Conservation (phyloP, 2,113 vertebrate species). For the Copsychus sechellarum region DNA sequence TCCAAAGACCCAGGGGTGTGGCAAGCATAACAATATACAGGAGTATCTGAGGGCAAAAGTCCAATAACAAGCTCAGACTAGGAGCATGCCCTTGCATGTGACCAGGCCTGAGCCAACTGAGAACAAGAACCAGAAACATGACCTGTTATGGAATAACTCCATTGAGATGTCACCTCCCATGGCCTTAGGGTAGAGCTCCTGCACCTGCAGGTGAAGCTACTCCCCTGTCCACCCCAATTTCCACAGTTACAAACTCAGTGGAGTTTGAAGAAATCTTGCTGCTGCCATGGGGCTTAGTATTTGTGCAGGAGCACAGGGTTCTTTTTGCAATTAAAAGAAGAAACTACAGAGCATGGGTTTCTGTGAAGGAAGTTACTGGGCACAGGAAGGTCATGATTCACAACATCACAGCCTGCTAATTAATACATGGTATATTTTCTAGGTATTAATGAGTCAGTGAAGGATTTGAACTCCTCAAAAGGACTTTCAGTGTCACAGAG, state of each 20-base stretch:
- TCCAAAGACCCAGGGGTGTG: too few species aligned
- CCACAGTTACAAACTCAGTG: neutral
- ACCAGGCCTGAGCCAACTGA: too few species aligned
- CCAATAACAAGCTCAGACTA: too few species aligned
- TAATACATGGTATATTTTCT: neutral
- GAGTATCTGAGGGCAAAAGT: too few species aligned
- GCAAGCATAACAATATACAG: too few species aligned
- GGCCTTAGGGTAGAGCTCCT: too few species aligned
- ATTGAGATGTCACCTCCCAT: too few species aligned
- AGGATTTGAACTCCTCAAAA: neutral
- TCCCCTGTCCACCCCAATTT: too few species aligned
- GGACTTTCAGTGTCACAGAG: neutral
- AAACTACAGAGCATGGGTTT: neutral
- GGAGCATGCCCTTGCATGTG: too few species aligned
- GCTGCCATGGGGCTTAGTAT: neutral
- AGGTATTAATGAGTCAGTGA: neutral
- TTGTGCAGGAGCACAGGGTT: neutral
- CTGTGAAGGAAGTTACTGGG: conserved; percentile 2
- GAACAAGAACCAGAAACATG: too few species aligned
- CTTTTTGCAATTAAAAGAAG: neutral
- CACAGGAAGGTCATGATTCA: neutral
- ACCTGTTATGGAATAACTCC: too few species aligned
- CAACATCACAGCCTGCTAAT: neutral
- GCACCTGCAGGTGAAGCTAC: too few species aligned
- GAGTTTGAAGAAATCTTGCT: neutral